Evolutionary conservation across 2,113 vertebrate species (phyloP).

Genomic region (Raja brachyura): DNA sequence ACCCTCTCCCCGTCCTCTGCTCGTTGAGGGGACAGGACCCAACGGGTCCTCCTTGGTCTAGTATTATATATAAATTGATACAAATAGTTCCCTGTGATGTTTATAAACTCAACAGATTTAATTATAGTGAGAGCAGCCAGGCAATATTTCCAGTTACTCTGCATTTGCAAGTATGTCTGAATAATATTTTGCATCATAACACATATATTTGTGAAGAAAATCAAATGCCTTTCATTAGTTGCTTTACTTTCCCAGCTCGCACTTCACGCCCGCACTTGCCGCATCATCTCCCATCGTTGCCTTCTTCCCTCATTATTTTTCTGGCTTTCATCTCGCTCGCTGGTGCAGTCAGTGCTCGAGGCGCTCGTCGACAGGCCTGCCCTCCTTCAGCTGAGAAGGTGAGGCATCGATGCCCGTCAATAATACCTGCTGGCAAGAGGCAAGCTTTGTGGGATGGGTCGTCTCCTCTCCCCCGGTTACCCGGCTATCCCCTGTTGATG

Average conservation of each 20-base stretch:
- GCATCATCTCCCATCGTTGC: neutral
- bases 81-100: neutral
- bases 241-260: neutral
- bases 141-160: neutral
- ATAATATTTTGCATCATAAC: neutral
- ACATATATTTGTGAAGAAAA: conserved; percentile 19
- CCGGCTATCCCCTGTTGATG: neutral
- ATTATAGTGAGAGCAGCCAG: neutral
- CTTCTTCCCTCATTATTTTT: conserved; percentile 10
- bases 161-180: neutral
- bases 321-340: neutral
- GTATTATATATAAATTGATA: no score
- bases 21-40: no score
- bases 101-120: neutral
- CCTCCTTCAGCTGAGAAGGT: conserved; percentile 15
- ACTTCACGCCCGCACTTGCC: conserved; percentile 5
- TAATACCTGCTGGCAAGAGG: conserved; percentile 32
- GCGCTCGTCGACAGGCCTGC: neutral
- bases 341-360: neutral
- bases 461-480: neutral
- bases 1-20: no score
- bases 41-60: no score
- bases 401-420: conserved; percentile 30
- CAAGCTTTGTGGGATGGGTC: neutral
- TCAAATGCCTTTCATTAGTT: conserved; percentile 30